Evolutionary conservation across 2,113 vertebrate genomes (phyloP).

Genomic region (Urocynchramus pylzowi): DNA sequence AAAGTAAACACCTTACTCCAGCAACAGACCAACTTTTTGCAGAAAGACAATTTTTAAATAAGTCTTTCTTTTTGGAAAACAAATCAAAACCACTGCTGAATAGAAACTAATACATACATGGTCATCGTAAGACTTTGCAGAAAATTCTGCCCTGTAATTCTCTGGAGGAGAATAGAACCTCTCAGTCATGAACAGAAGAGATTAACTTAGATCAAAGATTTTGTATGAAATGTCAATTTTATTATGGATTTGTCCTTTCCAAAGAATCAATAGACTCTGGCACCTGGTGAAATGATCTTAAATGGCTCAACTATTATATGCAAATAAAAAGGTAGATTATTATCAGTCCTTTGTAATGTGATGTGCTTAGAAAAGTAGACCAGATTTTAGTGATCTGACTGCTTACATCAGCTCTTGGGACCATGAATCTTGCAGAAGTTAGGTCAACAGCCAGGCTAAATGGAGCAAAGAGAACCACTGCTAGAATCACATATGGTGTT

Average conservation of each 20-base stretch:
- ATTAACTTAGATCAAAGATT: neutral
- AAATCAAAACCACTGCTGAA: neutral
- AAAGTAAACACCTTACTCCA: neutral
- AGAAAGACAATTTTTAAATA: neutral
- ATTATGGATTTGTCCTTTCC: neutral
- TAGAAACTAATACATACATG: neutral
- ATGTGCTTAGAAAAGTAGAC: neutral
- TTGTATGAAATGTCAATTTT: neutral
- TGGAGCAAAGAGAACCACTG: neutral
- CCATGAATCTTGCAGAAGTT: neutral
- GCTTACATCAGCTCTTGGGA: neutral
- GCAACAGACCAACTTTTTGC: neutral
- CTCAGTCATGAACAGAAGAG: neutral
- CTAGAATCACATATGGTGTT: neutral
- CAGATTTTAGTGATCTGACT: neutral
- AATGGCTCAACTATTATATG: neutral
- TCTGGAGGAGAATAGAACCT: neutral
- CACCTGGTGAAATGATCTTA: neutral
- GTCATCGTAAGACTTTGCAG: neutral
- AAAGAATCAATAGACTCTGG: neutral
- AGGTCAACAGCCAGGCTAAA: neutral
- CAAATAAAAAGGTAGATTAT: neutral
- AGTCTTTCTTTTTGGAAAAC: neutral
- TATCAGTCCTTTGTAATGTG: neutral
- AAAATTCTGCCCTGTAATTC: neutral